Percentiles rank a stretch among this genome's conserved stretches.
Evolutionary conservation across 2,888 invertebrate genomes (phyloP).

Genomic region (Tipula vernalis): DNA sequence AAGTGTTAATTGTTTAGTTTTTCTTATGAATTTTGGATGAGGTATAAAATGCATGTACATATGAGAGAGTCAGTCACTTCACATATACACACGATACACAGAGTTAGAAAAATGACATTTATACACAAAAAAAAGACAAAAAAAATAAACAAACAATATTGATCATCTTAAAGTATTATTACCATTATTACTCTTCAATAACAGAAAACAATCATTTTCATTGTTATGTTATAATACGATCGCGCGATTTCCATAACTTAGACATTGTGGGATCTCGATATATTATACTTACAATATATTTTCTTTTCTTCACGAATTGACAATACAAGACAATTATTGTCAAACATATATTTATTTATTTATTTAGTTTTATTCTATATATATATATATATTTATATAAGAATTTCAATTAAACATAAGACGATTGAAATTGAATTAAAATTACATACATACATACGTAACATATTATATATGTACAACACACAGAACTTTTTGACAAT

Average conservation of each 20-base stretch:
- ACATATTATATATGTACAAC: too few species aligned
- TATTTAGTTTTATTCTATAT: not conserved
- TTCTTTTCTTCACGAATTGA: conserved; percentile 4
- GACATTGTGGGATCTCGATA: not conserved
- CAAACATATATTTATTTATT: conserved; percentile 4
- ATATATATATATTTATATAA: not conserved
- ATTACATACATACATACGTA: not conserved
- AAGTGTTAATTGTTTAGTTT: conserved; percentile 4
- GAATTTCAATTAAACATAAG: conserved; percentile 4
- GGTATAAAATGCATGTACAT: not conserved
- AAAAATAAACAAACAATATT: not conserved
- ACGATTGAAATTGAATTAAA: conserved; percentile 4
- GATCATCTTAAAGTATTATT: not conserved
- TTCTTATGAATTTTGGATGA: not conserved
- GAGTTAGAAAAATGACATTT: not conserved
- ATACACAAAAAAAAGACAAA: too few species aligned
- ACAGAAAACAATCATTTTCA: not conserved
- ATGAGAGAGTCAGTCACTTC: not conserved
- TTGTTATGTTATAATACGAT: not conserved
- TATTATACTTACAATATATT: not conserved
- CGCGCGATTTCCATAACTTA: not conserved
- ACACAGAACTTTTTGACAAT: not conserved
- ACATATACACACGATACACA: not conserved
- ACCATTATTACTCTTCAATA: not conserved
- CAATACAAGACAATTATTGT: conserved; percentile 4